Percentiles rank a stretch among this genome's conserved stretches.
These are phyloP conservation scores for Fabriciana adippe DNA, from an alignment of 2,888 invertebrate species.

Conservation along the genomic window DNA sequence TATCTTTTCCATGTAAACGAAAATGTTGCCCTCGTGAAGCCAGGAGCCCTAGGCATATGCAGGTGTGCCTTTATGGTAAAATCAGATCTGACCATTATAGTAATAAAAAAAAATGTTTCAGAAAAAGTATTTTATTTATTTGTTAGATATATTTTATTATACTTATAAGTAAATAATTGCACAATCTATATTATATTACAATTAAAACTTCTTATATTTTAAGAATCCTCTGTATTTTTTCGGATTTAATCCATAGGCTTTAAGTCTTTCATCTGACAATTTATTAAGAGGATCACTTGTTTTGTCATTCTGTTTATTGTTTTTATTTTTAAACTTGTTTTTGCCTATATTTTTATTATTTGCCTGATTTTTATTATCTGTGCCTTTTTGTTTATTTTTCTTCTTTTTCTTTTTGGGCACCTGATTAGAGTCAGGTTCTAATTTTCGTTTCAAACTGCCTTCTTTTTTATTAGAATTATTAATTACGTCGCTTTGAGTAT, in stretches of 20 bases:
- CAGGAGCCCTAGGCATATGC: no score
- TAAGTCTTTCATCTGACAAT: constrained; percentile 90
- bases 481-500: background rate
- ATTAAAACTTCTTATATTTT: constrained; percentile 83
- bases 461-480: constrained; percentile 24
- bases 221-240: constrained; percentile 91
- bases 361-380: constrained; percentile 35
- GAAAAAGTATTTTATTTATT: background rate
- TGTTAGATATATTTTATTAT: constrained; percentile 1
- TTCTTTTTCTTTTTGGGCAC: constrained; percentile 50
- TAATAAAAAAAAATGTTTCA: background rate
- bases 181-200: no score
- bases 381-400: constrained; percentile 35
- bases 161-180: background rate
- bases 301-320: constrained; percentile 46
- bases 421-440: constrained; percentile 7
- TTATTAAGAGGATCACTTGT: constrained; percentile 61
- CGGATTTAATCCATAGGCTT: constrained; percentile 96
- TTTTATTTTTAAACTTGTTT: constrained; percentile 51
- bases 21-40: no score
- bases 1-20: no score
- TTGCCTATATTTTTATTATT: constrained; percentile 44
- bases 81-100: no score
- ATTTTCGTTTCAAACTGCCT: constrained; percentile 37
- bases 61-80: no score